phyloP scores from a whole-genome alignment of 2,888 invertebrate genomes.

The Nemoura dubitans region DNA sequence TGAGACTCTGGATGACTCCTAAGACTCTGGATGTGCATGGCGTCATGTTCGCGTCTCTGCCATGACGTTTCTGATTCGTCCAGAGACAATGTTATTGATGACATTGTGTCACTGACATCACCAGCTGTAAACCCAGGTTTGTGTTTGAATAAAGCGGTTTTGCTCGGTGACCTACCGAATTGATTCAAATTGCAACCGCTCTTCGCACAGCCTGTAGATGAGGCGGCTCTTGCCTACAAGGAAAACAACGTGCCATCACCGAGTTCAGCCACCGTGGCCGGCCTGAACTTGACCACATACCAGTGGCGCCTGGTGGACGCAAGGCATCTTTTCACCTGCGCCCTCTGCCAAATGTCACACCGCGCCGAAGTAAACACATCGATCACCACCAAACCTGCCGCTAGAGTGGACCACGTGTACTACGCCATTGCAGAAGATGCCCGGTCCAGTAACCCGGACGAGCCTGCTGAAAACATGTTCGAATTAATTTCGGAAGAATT shows the following conservation, averaged over 20 bases:
- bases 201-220: neutral
- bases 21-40: too few species aligned
- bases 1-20: too few species aligned
- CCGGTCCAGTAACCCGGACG: neutral
- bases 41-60: too few species aligned
- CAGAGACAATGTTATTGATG: too few species aligned
- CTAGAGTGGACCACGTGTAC: neutral
- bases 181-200: too few species aligned
- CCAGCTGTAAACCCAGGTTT: too few species aligned
- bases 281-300: neutral
- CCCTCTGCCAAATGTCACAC: neutral
- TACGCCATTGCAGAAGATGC: neutral
- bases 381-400: neutral
- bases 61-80: too few species aligned
- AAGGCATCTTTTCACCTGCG: neutral
- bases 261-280: neutral
- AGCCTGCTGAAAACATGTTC: neutral
- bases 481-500: neutral
- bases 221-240: neutral
- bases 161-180: too few species aligned
- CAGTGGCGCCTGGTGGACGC: neutral
- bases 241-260: neutral
- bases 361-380: neutral
- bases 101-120: too few species aligned
- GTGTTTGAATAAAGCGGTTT: too few species aligned